Conservation (phyloP, 1,140 invertebrate genomes). For the Anastrepha ludens region DNA sequence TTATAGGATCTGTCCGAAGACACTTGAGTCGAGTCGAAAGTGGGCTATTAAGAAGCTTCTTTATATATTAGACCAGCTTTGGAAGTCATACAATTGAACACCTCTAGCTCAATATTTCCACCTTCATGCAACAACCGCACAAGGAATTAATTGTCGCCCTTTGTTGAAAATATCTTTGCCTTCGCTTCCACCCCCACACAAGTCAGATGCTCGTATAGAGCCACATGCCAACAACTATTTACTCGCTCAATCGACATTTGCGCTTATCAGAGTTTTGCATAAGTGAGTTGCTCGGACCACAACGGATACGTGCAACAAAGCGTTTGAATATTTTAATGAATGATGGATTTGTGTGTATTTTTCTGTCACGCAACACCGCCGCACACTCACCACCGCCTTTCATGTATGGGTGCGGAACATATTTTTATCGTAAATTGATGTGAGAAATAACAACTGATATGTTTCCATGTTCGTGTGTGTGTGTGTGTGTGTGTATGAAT, state of each 20-base stretch:
- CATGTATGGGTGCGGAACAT: background rate
- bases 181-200: background rate
- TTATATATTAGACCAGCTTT: too few species aligned
- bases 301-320: background rate
- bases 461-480: background rate
- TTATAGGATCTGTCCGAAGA: too few species aligned
- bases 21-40: too few species aligned
- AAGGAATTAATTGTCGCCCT: slow-evolving; percentile 22
- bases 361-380: background rate
- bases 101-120: too few species aligned
- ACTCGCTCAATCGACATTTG: background rate
- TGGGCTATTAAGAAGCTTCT: too few species aligned
- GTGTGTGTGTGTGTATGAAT: slow-evolving; percentile 19
- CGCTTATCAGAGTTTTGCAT: slow-evolving; percentile 37
- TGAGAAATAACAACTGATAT: slow-evolving; percentile 48
- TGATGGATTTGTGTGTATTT: slow-evolving; percentile 42
- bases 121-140: background rate
- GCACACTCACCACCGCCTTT: background rate
- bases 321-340: slow-evolving; percentile 46
- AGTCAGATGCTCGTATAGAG: too few species aligned
- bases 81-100: too few species aligned
- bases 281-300: slow-evolving; percentile 30
- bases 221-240: background rate
- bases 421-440: slow-evolving; percentile 45
- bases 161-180: background rate